A percentile compares a stretch with the other conserved stretches of the same genome.
phyloP scores from a whole-genome alignment of 2,797 vertebrate genomes.

The Ispidina picta region DNA sequence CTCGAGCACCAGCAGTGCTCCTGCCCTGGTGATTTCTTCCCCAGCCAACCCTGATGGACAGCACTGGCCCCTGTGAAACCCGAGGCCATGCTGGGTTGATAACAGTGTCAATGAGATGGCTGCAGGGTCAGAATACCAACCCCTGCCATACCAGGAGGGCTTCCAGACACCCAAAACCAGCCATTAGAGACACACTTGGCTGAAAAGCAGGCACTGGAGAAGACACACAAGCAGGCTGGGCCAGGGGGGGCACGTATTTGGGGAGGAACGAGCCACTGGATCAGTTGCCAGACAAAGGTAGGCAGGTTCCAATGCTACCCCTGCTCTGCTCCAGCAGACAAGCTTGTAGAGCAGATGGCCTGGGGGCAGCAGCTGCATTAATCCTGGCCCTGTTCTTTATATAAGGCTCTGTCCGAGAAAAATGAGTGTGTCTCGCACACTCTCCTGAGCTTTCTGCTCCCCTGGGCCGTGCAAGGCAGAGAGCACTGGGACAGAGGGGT shows the following conservation, averaged over 20 bases:
- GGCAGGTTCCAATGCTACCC: neutral
- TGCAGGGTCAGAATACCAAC: neutral
- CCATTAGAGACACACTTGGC: neutral
- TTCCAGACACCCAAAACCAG: constrained; percentile 24
- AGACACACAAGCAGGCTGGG: neutral
- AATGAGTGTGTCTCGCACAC: neutral
- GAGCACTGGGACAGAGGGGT: neutral
- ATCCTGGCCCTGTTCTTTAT: constrained; percentile 41
- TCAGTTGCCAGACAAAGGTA: constrained; percentile 51
- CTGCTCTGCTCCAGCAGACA: neutral
- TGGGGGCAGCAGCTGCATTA: constrained; percentile 49
- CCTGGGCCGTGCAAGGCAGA: neutral
- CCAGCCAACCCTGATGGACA: neutral
- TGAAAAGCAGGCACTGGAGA: neutral
- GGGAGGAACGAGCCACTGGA: constrained; percentile 2
- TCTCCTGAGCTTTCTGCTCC: neutral
- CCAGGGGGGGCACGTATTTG: accelerated
- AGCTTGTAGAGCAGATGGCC: constrained; percentile 43
- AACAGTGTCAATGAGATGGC: neutral
- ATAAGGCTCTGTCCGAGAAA: neutral
- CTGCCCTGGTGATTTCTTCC: neutral
- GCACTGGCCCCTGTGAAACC: neutral
- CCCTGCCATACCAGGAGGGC: neutral
- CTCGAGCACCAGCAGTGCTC: neutral
- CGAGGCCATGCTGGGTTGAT: neutral